A percentile compares a stretch with the other conserved stretches of the same genome.
Evolutionary conservation across 2,797 vertebrate genomes (phyloP).

Genomic region (Protonibea diacanthus): DNA sequence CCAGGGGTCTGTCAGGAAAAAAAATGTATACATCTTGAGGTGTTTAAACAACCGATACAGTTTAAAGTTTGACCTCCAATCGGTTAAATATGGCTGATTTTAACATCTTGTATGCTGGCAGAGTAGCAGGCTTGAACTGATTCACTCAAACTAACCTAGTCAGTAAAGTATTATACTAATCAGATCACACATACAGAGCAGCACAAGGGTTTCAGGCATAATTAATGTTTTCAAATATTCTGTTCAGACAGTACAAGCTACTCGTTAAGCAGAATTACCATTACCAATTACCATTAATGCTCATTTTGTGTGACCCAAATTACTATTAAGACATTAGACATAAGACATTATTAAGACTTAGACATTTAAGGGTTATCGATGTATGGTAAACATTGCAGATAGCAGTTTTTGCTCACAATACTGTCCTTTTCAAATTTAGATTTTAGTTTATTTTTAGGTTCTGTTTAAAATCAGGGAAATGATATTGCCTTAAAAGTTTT

Average conservation of each 20-base stretch:
- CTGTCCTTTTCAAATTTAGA: background rate
- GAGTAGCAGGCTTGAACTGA: no score
- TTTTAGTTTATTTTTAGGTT: background rate
- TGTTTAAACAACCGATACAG: no score
- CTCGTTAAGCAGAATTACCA: background rate
- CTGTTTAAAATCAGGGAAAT: background rate
- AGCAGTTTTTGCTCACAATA: background rate
- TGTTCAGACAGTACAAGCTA: background rate
- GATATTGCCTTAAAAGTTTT: background rate
- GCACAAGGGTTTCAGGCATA: background rate
- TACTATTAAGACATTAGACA: background rate
- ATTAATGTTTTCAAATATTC: constrained; percentile 4
- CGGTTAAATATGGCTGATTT: no score
- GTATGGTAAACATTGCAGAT: background rate
- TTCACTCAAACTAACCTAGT: background rate
- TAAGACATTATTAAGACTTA: no score
- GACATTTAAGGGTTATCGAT: background rate
- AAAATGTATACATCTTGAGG: no score
- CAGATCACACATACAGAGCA: background rate
- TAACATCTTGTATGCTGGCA: no score
- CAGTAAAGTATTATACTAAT: background rate
- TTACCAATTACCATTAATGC: background rate
- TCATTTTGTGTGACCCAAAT: background rate
- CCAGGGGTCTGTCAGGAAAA: no score
- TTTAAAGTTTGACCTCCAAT: no score